Percentiles rank a stretch among this genome's conserved stretches.
Conservation (phyloP, 2,797 vertebrate genomes). For the Otus scops region DNA sequence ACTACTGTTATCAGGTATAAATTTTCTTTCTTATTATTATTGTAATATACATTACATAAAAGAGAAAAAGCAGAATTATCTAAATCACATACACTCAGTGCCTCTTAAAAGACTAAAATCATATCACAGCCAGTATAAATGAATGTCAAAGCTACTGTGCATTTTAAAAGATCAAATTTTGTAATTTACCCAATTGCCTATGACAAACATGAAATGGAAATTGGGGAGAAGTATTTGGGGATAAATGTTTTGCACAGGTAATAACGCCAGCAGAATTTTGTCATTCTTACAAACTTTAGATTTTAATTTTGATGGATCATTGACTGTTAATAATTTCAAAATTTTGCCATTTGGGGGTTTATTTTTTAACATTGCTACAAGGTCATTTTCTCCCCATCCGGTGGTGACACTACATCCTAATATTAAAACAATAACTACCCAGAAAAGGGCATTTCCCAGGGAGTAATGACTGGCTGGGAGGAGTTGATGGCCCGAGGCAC, state of each 20-base stretch:
- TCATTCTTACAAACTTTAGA: neutral
- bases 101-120: neutral
- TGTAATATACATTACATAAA: neutral
- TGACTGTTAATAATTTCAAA: neutral
- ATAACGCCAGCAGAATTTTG: neutral
- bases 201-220: neutral
- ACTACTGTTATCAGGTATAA: neutral
- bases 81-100: neutral
- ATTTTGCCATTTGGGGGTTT: neutral
- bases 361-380: neutral
- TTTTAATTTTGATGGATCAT: neutral
- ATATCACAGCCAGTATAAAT: neutral
- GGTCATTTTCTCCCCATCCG: neutral
- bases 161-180: neutral
- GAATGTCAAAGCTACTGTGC: neutral
- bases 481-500: slow-evolving; percentile 55
- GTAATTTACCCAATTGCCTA: neutral
- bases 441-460: slow-evolving; percentile 52
- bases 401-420: neutral
- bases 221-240: neutral
- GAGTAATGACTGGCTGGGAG: slow-evolving; percentile 52
- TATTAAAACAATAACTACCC: slow-evolving; percentile 30
- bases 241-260: neutral
- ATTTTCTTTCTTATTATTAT: neutral
- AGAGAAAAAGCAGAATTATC: neutral